Conservation (phyloP, 2,113 vertebrate species). For the Aplodontia rufa region DNA sequence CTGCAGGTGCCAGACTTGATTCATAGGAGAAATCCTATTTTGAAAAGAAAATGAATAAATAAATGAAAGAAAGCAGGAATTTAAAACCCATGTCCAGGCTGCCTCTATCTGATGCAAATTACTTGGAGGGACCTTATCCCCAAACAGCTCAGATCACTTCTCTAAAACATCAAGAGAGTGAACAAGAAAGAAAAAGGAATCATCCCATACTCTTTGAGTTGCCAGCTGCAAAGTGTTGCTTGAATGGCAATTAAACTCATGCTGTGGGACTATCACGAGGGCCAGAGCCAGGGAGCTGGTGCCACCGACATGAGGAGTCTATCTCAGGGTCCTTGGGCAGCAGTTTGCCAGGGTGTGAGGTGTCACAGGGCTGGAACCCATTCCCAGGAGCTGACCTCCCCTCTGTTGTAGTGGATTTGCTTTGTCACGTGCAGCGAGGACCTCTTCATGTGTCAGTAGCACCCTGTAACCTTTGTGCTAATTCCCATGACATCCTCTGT, state of each 20-base stretch:
- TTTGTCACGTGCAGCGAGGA: slow-evolving; percentile 70
- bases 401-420: slow-evolving; percentile 74
- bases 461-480: slow-evolving; percentile 77
- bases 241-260: slow-evolving; percentile 61
- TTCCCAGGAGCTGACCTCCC: slow-evolving; percentile 66
- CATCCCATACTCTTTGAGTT: not conserved
- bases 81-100: not conserved
- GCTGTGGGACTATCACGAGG: slow-evolving; percentile 43
- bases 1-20: slow-evolving; percentile 61
- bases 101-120: not conserved
- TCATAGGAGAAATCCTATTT: slow-evolving; percentile 70
- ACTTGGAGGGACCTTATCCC: not conserved
- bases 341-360: not conserved
- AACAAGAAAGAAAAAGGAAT: not conserved
- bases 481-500: slow-evolving; percentile 79
- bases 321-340: slow-evolving; percentile 20
- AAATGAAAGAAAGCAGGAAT: not conserved
- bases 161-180: not conserved
- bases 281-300: not conserved
- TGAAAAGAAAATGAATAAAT: slow-evolving; percentile 8
- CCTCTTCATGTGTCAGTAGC: slow-evolving; percentile 64
- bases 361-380: slow-evolving; percentile 56
- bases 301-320: slow-evolving; percentile 15
- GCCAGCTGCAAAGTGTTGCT: slow-evolving; percentile 52
- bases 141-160: not conserved